Percentiles rank a stretch among this genome's conserved stretches.
Evolutionary conservation across 1,140 invertebrate genomes (phyloP).

Genomic region (Drosophila serrata): DNA sequence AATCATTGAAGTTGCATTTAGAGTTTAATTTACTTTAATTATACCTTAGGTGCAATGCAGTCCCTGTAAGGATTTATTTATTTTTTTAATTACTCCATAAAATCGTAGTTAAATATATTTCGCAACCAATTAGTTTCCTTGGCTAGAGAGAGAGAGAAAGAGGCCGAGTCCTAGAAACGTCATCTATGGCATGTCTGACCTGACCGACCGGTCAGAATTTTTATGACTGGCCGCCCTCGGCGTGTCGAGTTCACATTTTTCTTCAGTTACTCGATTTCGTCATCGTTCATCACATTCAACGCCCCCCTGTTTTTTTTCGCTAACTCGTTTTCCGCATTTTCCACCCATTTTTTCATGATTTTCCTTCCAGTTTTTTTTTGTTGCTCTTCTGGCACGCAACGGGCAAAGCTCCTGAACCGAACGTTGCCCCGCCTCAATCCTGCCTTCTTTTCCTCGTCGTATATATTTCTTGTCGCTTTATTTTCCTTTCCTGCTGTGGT

Average conservation of each 20-base stretch:
- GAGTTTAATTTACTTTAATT: constrained; percentile 2
- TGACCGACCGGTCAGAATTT: constrained; percentile 14
- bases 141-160: neutral
- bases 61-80: constrained; percentile 5
- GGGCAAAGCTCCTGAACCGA: constrained; percentile 7
- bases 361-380: constrained; percentile 17
- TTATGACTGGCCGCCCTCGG: constrained; percentile 17
- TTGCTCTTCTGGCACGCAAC: constrained; percentile 37
- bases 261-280: constrained; percentile 68
- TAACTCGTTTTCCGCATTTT: constrained; percentile 26
- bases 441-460: constrained; percentile 17
- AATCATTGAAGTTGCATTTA: neutral
- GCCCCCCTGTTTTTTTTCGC: constrained; percentile 52
- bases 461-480: constrained; percentile 31
- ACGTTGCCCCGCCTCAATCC: constrained; percentile 9
- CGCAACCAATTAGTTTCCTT: neutral
- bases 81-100: constrained; percentile 16
- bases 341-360: constrained; percentile 21
- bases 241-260: constrained; percentile 38
- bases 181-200: constrained; percentile 51
- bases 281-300: constrained; percentile 63
- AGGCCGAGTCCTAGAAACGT: constrained; percentile 26
- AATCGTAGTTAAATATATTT: constrained; percentile 39
- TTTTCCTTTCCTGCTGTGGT: constrained; percentile 23
- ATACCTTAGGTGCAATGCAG: constrained; percentile 1